These are phyloP conservation scores for Lethocerus indicus DNA, from an alignment of 1,140 invertebrate species.

Conservation along the genomic window DNA sequence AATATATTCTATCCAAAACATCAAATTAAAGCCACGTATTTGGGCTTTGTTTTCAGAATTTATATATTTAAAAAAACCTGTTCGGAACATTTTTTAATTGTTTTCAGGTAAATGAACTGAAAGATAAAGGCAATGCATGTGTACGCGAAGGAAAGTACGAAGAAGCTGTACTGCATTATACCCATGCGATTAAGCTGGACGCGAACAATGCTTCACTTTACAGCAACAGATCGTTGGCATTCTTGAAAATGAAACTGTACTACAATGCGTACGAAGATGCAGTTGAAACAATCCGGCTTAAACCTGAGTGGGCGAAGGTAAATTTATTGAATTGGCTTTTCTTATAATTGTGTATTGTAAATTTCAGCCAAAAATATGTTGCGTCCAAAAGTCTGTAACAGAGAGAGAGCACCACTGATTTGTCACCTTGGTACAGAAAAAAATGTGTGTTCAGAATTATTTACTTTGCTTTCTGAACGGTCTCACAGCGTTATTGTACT, in stretches of 20 bases:
- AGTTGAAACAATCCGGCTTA: conserved; percentile 48
- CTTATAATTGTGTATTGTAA: conserved; percentile 3
- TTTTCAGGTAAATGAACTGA: conserved; percentile 33
- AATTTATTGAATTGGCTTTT: conserved; percentile 6
- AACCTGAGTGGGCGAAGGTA: conserved; percentile 67
- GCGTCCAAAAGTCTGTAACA: too few species aligned
- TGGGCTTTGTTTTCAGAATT: too few species aligned
- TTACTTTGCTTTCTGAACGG: too few species aligned
- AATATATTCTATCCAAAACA: too few species aligned
- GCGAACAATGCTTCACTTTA: conserved; percentile 50
- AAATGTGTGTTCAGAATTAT: too few species aligned
- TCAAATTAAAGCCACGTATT: too few species aligned
- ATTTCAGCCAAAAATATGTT: too few species aligned
- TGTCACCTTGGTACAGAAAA: too few species aligned
- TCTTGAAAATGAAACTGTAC: conserved; percentile 58
- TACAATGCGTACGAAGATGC: conserved; percentile 63
- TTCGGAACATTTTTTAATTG: too few species aligned
- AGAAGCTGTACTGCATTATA: conserved; percentile 64
- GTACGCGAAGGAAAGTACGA: conserved; percentile 51
- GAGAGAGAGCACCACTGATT: too few species aligned
- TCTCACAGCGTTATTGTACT: too few species aligned
- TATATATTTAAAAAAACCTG: too few species aligned
- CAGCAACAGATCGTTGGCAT: conserved; percentile 63
- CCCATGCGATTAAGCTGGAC: conserved; percentile 59
- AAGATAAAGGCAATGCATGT: conserved; percentile 57